Base-by-base conservation (phyloP, 2,888 invertebrate genomes). In the Mythimna lalbum region DNA sequence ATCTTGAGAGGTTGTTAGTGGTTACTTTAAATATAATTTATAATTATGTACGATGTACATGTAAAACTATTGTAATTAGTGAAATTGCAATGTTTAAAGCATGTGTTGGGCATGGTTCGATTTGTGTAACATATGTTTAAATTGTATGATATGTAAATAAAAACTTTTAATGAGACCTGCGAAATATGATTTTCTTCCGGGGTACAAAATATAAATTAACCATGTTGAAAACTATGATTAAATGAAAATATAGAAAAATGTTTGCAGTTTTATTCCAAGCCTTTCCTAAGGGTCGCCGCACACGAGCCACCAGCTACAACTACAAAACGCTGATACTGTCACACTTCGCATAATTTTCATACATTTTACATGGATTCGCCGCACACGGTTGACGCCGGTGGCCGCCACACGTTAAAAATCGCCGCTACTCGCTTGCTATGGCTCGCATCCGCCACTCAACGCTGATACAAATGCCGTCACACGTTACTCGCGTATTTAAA, bases 161-260 rank as follows among this genome's bases (percentile, higher is more conserved):
- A 93, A 90, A 89, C 80, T 90, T 93, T 91, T 95, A 94, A 92
- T 92, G 94, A 94, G 90, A 94, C 92, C 92, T 93, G 93, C 94
- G 93, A 95, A 92, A 94, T 95, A 95, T 95, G 92, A 94, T 95
- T 96, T 95, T 95, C 95, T 96, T 95, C 95, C 94, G 95, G 95
- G 95, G 95, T 95, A 95, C 95, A 95, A 95, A 94, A 93, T 93
- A 95, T 93, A 89, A 95, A 94, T 92, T 95, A 96, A 95, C 95
- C 95, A 95, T 95, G 95, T 96, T 95, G 94, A 95, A 92, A 93
- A 94, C 91, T 95, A 95, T 93, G 92, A 95, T 95, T 95, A 96
- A 96, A 94, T 84, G 90, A 95, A 94, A 94, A 92, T 93, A 93
- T 91, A 93, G 91, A 91, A 90, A 31, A 85, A 63, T 73, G 49